phyloP scores from a whole-genome alignment of 1,140 invertebrate species.

The Calliphora vicina region DNA sequence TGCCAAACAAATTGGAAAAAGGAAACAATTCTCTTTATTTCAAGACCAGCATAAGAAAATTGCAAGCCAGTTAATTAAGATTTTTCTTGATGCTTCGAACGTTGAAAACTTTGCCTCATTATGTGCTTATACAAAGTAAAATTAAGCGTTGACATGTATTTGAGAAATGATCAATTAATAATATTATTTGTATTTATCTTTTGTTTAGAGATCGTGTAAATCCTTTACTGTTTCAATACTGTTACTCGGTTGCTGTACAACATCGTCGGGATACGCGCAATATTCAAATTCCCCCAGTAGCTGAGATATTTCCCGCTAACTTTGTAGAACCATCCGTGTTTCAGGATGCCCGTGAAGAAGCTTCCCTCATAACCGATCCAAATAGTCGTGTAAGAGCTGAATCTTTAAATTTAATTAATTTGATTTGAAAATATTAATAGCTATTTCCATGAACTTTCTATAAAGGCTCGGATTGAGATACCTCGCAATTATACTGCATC shows the following conservation, averaged over 20 bases:
- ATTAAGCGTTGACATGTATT: background rate
- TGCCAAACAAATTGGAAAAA: constrained; percentile 45
- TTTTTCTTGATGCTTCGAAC: constrained; percentile 62
- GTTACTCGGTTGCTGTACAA: constrained; percentile 58
- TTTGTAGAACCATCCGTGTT: constrained; percentile 67
- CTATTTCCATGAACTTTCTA: background rate
- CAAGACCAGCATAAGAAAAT: constrained; percentile 67
- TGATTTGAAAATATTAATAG: background rate
- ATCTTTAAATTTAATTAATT: background rate
- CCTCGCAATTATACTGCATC: constrained; percentile 73
- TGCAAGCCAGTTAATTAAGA: constrained; percentile 67
- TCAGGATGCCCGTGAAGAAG: constrained; percentile 65
- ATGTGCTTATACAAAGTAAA: constrained; percentile 54
- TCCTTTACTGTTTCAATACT: constrained; percentile 63
- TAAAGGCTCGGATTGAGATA: constrained; percentile 65
- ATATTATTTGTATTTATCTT: too few relatives aligned
- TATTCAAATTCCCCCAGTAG: constrained; percentile 66
- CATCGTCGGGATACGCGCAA: constrained; percentile 66
- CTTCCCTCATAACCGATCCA: constrained; percentile 51
- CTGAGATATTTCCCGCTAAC: constrained; percentile 68
- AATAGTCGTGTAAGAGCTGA: constrained; percentile 44
- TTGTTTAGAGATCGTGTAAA: constrained; percentile 63
- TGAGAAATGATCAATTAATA: too few relatives aligned
- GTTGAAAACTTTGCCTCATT: constrained; percentile 50
- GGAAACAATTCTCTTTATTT: constrained; percentile 68